Base-by-base conservation (phyloP, 2,888 invertebrate genomes). In the Drosophila acutilabella region DNA sequence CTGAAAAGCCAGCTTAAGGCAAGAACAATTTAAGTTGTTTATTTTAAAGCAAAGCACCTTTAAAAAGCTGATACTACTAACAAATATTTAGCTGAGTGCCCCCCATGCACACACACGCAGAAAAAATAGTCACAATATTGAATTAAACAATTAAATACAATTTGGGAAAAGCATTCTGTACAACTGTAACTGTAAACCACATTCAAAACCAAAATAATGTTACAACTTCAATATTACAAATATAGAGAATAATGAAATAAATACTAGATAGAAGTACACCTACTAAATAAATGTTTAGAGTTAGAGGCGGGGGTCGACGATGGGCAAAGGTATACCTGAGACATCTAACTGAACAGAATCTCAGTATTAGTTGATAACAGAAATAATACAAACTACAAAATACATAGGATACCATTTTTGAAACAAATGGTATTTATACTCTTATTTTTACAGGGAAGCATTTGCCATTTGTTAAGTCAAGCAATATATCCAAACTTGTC, bases 271-370 rank as follows among this genome's bases (percentile, higher is more conserved):
- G 10, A 40, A 36, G 13, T 36, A 36, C 36, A 13, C 30, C 30
- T 30, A 30, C 30, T 36, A 36, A 11, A 36, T 36, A 36, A 13
- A 36, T 36, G 36, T 42, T 14, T 41, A 67, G 57, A 50, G 56
- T 79, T 67, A 77, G 53, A 44, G 2, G 8, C 5, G 47, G 44
- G 44, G 61, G 64, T 56, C 67, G 20, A 4, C 20, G 64, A 56
- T 75, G 66, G 48, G 33, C 58, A 41, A 30, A 30, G 45, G 59
- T 26, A 72, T 41, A 72, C 75, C 79, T 81, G 79, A 79, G 78
- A 83, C 81, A 74, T 74, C 85, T 74, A 86, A 75, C 74, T 68
- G 80, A 73, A 78, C 54, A 81, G 85, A 85, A 85, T 85, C 85
- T 85, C 85, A 85, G 85, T 85, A 85, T 85, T 85, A 85, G 66